Base-by-base conservation (phyloP, 2,888 invertebrate genomes). In the Drosophila greeni region DNA sequence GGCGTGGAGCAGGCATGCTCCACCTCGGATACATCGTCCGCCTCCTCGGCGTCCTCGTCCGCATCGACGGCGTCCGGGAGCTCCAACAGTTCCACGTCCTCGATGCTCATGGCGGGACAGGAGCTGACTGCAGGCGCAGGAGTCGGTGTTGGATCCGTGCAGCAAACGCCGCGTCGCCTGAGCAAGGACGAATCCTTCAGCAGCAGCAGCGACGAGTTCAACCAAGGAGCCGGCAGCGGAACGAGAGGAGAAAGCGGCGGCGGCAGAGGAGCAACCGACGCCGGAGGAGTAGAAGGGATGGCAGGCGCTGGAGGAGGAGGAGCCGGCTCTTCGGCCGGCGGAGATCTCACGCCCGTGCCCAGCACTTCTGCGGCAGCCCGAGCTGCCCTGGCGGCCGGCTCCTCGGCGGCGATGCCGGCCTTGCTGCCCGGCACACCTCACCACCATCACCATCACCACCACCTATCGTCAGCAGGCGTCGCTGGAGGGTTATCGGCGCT, bases 201-300 rank as follows among this genome's bases (percentile, higher is more conserved):
- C 12, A 94, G 92, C 43, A 92, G 92, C 20, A 94, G 94, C 54
- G 97, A 97, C 88, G 97, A 97, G 82, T 97, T 95, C 86, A 94
- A 73, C 2, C 75, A 54, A 60, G 70, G 42, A 58, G 70, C 42
- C 3, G 53, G 47, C 1, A 67, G 34, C 34, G 34, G 36, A 16
- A 4, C 36, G 16, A 36, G 47, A 52, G 52, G 52, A 23, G 37
- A 39, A 12, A 18, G 36, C 12, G n/a, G 12, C 12, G n/a, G 12
- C 1, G 26, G 45, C 1, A 14, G 45, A 31, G 45, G 6, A 1
- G 34, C 52, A 64, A 26, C 26, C 2, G 26, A 29, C 20, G 52
- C 33, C 9, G 61, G 53, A 59, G 23, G n/a, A 16, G 11, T 2
- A 11, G 57, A 42, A 8, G 40, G 23, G 12, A 39, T 37, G 18